Base-by-base conservation (phyloP, 2,888 invertebrate species). In the Leucophenga montana region DNA sequence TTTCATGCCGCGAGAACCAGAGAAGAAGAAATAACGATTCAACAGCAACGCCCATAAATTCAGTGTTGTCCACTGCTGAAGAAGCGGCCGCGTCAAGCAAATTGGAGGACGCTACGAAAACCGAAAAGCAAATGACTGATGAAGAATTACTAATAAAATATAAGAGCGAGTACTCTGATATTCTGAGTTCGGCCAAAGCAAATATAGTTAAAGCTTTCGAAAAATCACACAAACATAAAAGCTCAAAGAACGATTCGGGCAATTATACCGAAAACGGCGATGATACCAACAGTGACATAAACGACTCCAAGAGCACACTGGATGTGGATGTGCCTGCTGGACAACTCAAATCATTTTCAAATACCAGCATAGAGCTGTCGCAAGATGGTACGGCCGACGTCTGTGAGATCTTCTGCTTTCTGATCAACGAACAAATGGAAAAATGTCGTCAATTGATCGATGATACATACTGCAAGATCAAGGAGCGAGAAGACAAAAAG, bases 341-440 rank as follows among this genome's bases (percentile, higher is more conserved):
- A 66, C 62, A 64, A 48, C 75, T 79, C 33, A 83, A 79, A 61
- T 85, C 85, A 27, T 67, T 79, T 54, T 84, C 84, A 3, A 82
- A 77, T 31, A 82, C 79, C 65, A 85, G 82, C 53, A 81, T 86
- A 67, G 85, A 87, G 48, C 76, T 86, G 18, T 70, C 84, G 71
- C 78, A 82, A 78, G 77, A 82, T 77, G 66, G 88, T 79, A 72
- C 80, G 50, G 79, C 83, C 0, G 85, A 86, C 67, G 92, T 93
- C 8, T 95, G 95, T 87, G 92, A 93, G 71, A 93, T 94, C 81
- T 90, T 96, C 13, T 94, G 95, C 85, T 92, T 94, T 0, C 91
- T 95, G 75, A 92, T 96, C 66, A 94, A 95, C 88, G 91, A 92
- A 53, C 95, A 95, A 78, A 90, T 96, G 77, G 91, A 94, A 66